phyloP scores from a whole-genome alignment of 2,888 invertebrate species.

The Eupithecia centaureata region DNA sequence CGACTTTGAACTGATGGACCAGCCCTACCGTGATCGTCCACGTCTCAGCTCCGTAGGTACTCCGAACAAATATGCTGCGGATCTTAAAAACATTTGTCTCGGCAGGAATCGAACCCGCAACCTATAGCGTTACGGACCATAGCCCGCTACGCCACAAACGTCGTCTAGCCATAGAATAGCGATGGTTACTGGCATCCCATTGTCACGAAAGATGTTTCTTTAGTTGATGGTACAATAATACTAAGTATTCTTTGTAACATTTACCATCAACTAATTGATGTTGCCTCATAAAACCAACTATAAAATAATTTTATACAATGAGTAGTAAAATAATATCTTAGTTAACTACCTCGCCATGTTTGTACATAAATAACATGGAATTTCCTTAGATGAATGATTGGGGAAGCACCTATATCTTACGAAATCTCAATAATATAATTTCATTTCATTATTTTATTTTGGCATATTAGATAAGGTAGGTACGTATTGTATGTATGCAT shows the following conservation, averaged over 20 bases:
- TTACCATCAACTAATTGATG: conserved; percentile 6
- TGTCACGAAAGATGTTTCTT: not conserved
- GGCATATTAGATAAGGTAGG: too few species aligned
- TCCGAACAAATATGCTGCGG: too few species aligned
- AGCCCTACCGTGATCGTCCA: too few species aligned
- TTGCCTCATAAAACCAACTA: conserved; percentile 16
- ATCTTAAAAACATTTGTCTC: too few species aligned
- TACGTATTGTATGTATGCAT: too few species aligned
- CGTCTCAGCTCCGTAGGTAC: too few species aligned
- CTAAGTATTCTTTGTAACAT: conserved; percentile 1
- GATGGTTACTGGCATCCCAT: not conserved
- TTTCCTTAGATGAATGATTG: not conserved
- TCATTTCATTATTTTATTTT: too few species aligned
- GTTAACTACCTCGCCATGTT: not conserved
- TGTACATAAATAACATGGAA: not conserved
- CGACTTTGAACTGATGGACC: too few species aligned
- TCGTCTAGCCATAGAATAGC: too few species aligned
- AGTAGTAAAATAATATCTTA: conserved; percentile 10
- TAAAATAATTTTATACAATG: conserved; percentile 17
- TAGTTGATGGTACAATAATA: not conserved
- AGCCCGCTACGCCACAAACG: too few species aligned
- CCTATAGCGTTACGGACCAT: too few species aligned
- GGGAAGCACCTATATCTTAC: not conserved
- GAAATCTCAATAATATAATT: not conserved
- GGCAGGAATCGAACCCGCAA: too few species aligned